Evolutionary conservation across 2,888 invertebrate genomes (phyloP).

Genomic region (Piscicola geometra): DNA sequence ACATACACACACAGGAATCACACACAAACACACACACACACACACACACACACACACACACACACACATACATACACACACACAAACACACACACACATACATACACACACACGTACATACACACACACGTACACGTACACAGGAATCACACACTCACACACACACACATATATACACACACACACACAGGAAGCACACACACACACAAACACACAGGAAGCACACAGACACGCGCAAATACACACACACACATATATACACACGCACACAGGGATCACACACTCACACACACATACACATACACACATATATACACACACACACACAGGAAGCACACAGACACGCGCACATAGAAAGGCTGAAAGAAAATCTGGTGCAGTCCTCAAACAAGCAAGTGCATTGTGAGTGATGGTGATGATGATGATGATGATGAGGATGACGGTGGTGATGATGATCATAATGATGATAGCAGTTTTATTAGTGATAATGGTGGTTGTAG

Average conservation of each 20-base stretch:
- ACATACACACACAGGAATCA: too few relatives aligned
- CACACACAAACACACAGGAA: not conserved
- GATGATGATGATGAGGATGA: conserved; percentile 24
- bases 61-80: too few relatives aligned
- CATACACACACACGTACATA: not conserved
- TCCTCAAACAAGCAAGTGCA: not conserved
- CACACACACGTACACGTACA: conserved; percentile 13
- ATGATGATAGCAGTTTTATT: not conserved
- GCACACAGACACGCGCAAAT: not conserved
- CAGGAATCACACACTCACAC: not conserved
- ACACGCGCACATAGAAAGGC: not conserved
- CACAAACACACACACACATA: too few relatives aligned
- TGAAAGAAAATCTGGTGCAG: not conserved
- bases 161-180: conserved; percentile 10
- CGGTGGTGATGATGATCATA: conserved; percentile 1
- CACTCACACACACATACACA: not conserved
- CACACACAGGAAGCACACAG: not conserved
- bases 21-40: too few relatives aligned
- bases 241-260: not conserved
- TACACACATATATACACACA: too few relatives aligned
- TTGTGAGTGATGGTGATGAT: conserved; percentile 4
- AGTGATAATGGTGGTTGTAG: too few relatives aligned
- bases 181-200: not conserved
- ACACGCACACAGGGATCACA: not conserved
- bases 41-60: too few relatives aligned